Percentiles rank a stretch among this genome's conserved stretches.
Evolutionary conservation across 1,140 invertebrate genomes (phyloP).

Genomic region (Trachymyrmex cornetzi): DNA sequence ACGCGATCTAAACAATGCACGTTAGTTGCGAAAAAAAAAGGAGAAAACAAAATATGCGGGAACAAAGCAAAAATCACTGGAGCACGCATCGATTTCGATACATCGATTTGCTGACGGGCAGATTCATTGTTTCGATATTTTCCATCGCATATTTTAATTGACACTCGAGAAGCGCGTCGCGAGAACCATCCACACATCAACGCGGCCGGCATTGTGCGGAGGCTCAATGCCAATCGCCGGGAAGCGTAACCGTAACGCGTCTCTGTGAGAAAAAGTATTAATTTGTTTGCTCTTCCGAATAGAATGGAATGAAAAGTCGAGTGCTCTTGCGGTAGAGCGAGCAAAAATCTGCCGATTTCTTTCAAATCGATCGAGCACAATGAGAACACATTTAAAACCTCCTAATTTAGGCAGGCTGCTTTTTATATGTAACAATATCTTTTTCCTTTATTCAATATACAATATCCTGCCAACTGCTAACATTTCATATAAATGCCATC

Average conservation of each 20-base stretch:
- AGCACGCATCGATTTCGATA: slow-evolving; percentile 58
- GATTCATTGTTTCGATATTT: slow-evolving; percentile 74
- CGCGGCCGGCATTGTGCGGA: slow-evolving; percentile 46
- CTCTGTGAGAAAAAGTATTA: slow-evolving; percentile 38
- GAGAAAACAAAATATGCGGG: slow-evolving; percentile 24
- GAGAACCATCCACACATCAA: slow-evolving; percentile 57
- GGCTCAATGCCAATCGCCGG: slow-evolving; percentile 56
- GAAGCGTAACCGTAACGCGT: slow-evolving; percentile 40
- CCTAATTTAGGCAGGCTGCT: not conserved
- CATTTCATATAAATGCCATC: not conserved
- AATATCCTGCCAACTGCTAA: not conserved
- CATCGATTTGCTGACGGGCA: slow-evolving; percentile 65
- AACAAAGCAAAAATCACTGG: slow-evolving; percentile 58
- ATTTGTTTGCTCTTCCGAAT: slow-evolving; percentile 50
- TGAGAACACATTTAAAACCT: not conserved
- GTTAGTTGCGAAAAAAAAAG: slow-evolving; percentile 47
- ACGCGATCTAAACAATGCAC: slow-evolving; percentile 52
- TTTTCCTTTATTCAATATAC: not conserved
- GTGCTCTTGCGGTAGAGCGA: slow-evolving; percentile 9
- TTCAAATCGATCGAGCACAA: not conserved
- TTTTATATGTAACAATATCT: not conserved
- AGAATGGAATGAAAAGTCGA: slow-evolving; percentile 46
- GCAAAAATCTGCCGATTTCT: slow-evolving; percentile 28
- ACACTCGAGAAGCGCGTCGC: slow-evolving; percentile 54
- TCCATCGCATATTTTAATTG: slow-evolving; percentile 74